Base-by-base conservation (phyloP, 2,888 invertebrate genomes). In the Hemistola chrysoprasaria region DNA sequence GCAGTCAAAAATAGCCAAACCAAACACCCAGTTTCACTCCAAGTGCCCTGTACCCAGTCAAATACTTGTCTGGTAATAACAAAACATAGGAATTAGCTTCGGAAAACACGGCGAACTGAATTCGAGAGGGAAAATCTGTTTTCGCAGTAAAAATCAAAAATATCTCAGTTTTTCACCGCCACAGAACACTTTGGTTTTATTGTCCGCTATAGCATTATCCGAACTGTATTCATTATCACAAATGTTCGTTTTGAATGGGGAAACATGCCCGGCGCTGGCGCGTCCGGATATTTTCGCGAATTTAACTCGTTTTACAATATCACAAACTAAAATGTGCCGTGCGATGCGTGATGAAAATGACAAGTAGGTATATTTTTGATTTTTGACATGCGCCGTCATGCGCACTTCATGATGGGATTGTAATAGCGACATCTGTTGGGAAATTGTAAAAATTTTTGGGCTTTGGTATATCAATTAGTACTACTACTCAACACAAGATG, bases 311-410 rank as follows among this genome's bases (percentile, higher is more conserved):
- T 79, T 76, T 59, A 73, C 65, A 65, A 73, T 75, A 75, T 75
- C 78, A 76, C 79, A 73, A 84, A 85, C 78, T 82, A 80, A 81
- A 85, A 80, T 75, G 79, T 75, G 79, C 78, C 71, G 69, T 71
- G 66, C 55, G 60, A 49, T 37, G 27, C 53, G 56, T 11, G 11
- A 24, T 16, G 11, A 22, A 42, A 72, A 79, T 85, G 85, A 85
- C 83, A 83, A 68, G 65, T 78, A 16, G 16, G 16, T 16, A 16
- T n/a, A n/a, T 16, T 16, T 16, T 16, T 16, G 16, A 77, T 65
- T 82, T 82, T 79, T 85, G 87, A 86, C 87, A 87, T 87, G 87
- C 87, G 87, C 82, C 85, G 87, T 85, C 87, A 87, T 87, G 87
- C 87, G 87, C 82, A 82, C 62, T 67, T 59, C 64, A 63, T 68